A percentile compares a stretch with the other conserved stretches of the same genome.
Conservation (phyloP, 1,140 invertebrate species). For the Sminthurides bifidus region DNA sequence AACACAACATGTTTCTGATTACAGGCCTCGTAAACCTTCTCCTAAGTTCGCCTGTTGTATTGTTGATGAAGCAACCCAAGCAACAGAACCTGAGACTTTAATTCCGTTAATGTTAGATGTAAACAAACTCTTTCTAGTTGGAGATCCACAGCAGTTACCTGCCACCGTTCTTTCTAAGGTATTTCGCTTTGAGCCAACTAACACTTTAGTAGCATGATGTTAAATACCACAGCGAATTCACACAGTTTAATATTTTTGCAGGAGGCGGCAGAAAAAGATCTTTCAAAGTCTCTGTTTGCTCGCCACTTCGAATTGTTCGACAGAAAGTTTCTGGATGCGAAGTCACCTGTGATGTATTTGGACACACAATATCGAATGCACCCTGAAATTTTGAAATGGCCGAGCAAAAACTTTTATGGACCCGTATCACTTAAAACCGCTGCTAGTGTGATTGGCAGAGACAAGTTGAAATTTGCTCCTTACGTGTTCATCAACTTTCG, state of each 20-base stretch:
- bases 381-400: slow-evolving; percentile 58
- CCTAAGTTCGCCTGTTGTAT: slow-evolving; percentile 63
- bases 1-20: neutral
- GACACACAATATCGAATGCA: slow-evolving; percentile 79
- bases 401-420: slow-evolving; percentile 67
- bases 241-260: slow-evolving; percentile 34
- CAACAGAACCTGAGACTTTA: slow-evolving; percentile 65
- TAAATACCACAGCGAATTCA: neutral
- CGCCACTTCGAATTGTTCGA: slow-evolving; percentile 44
- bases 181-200: no score
- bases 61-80: slow-evolving; percentile 82
- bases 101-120: slow-evolving; percentile 62
- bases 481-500: slow-evolving; percentile 14
- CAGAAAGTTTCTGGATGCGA: neutral
- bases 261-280: slow-evolving; percentile 46
- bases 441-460: neutral
- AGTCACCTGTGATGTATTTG: slow-evolving; percentile 46
- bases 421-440: slow-evolving; percentile 37
- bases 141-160: slow-evolving; percentile 75
- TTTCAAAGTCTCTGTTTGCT: slow-evolving; percentile 52
- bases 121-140: slow-evolving; percentile 66
- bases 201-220: slow-evolving; percentile 4
- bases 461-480: neutral
- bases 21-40: neutral
- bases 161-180: slow-evolving; percentile 66